These are phyloP conservation scores for Tautogolabrus adspersus DNA, from an alignment of 2,113 vertebrate species.

Conservation along the genomic window DNA sequence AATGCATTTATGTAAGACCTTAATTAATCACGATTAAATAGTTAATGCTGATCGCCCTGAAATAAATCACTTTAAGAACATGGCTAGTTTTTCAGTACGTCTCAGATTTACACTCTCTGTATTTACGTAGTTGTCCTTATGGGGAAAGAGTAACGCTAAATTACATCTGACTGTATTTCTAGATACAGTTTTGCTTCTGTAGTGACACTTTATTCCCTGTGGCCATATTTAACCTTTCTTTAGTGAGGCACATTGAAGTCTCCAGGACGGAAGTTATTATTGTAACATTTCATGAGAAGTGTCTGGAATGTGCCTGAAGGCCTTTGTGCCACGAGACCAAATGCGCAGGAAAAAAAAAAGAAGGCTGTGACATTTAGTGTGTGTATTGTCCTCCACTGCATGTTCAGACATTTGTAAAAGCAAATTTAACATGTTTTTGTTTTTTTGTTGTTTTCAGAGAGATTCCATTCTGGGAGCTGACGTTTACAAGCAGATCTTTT, in stretches of 20 bases:
- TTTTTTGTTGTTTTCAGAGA: slow-evolving; percentile 71
- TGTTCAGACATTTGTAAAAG: background rate
- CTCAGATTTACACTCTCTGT: background rate
- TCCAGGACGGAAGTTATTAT: background rate
- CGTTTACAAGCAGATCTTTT: slow-evolving; percentile 89
- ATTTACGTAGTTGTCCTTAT: background rate
- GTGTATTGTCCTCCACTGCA: background rate
- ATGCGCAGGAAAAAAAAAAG: background rate
- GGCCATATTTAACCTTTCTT: slow-evolving; percentile 28
- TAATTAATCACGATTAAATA: too few relatives aligned
- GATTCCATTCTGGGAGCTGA: slow-evolving; percentile 88
- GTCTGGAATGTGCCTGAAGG: background rate
- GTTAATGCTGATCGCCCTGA: too few relatives aligned
- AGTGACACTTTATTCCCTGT: background rate
- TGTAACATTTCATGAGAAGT: background rate
- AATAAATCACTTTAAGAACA: background rate
- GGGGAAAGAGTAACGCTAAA: background rate
- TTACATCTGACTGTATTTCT: slow-evolving; percentile 5
- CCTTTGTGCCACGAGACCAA: background rate
- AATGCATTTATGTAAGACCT: too few relatives aligned
- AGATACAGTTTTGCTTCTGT: background rate
- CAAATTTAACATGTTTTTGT: background rate
- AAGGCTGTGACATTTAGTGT: background rate
- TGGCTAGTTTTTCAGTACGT: background rate
- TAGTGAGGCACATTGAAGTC: background rate